Evolutionary conservation across 2,797 vertebrate genomes (phyloP).

Genomic region (Anomalospiza imberbis): DNA sequence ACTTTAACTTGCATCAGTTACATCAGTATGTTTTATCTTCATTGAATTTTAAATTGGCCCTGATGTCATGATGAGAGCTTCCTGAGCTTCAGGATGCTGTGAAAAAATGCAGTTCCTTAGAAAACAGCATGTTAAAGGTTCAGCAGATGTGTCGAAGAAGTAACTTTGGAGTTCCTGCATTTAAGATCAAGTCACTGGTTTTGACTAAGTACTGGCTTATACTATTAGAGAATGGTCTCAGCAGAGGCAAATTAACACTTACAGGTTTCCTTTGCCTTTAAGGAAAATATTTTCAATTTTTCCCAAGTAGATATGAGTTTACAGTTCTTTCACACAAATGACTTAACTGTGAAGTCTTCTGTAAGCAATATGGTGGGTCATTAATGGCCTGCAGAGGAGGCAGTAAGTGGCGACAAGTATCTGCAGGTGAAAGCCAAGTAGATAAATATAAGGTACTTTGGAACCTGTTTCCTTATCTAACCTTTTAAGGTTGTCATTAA

Average conservation of each 20-base stretch:
- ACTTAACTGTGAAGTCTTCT: neutral
- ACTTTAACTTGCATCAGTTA: neutral
- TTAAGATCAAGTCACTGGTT: neutral
- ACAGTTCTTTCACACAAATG: neutral
- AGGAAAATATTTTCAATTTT: neutral
- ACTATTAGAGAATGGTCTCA: neutral
- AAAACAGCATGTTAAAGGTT: neutral
- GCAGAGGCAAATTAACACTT: neutral
- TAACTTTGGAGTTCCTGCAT: neutral
- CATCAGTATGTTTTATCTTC: neutral
- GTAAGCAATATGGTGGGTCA: neutral
- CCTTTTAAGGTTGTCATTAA: conserved; percentile 49
- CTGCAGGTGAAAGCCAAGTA: conserved; percentile 46
- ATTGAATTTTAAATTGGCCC: neutral
- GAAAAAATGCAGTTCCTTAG: neutral
- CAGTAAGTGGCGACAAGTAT: conserved; percentile 27
- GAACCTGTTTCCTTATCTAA: conserved; percentile 63
- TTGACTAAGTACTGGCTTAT: neutral
- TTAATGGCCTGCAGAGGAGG: neutral
- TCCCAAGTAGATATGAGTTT: neutral
- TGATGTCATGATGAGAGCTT: neutral
- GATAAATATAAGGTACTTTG: conserved; percentile 53
- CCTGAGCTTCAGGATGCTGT: neutral
- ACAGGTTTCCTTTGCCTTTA: neutral
- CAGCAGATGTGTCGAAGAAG: neutral